These are phyloP conservation scores for Tinamus major DNA, from an alignment of 2,797 vertebrate species.

Conservation along the genomic window DNA sequence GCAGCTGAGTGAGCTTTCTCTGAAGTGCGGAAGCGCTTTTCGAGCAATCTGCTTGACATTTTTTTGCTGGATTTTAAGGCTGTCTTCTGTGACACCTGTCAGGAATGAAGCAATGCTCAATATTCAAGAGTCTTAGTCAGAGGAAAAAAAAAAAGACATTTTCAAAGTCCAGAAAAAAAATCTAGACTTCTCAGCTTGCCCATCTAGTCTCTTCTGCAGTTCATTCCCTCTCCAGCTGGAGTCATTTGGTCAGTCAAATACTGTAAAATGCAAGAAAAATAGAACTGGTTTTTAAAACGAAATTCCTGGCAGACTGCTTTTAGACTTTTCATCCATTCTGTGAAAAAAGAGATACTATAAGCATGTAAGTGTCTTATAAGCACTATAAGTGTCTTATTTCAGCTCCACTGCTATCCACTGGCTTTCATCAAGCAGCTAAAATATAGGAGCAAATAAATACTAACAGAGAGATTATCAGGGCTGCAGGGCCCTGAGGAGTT, in stretches of 20 bases:
- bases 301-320: neutral
- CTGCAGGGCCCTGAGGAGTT: neutral
- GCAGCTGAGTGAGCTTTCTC: neutral
- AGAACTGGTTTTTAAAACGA: neutral
- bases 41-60: neutral
- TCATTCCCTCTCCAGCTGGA: neutral
- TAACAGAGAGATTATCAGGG: neutral
- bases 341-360: neutral
- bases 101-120: neutral
- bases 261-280: neutral
- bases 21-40: slow-evolving; percentile 24
- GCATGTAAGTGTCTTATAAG: too few relatives aligned
- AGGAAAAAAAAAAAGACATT: neutral
- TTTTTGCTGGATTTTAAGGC: neutral
- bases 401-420: neutral
- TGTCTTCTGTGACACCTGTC: neutral
- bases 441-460: neutral
- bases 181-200: neutral
- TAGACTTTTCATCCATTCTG: neutral
- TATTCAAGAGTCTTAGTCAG: neutral
- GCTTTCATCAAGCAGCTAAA: neutral
- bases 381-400: neutral
- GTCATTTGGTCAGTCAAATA: neutral
- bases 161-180: neutral
- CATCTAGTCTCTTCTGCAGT: neutral